Percentiles rank a stretch among this genome's conserved stretches.
Conservation (phyloP, 2,888 invertebrate genomes). For the Ochlodes sylvanus region DNA sequence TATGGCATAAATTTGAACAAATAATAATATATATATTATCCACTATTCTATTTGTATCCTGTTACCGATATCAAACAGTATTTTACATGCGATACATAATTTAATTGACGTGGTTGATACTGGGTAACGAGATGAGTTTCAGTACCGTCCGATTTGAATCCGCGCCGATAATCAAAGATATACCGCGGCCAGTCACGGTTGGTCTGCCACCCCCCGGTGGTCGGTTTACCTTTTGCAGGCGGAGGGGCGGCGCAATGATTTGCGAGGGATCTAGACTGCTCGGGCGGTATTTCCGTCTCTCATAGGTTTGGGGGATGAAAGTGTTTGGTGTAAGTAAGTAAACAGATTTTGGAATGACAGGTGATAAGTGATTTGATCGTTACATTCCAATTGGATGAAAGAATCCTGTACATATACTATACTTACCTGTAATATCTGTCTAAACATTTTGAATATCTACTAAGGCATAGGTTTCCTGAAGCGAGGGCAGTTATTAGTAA, state of each 20-base stretch:
- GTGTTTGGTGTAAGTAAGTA: conserved; percentile 48
- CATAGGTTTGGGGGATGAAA: conserved; percentile 54
- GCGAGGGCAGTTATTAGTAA: no score
- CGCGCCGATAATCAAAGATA: conserved; percentile 63
- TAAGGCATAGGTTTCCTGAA: no score
- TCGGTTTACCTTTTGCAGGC: conserved; percentile 25
- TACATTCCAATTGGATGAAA: no score
- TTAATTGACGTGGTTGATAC: conserved; percentile 49
- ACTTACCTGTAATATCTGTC: no score
- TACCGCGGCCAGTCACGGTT: conserved; percentile 45
- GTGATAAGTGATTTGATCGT: no score
- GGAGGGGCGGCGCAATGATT: conserved; percentile 56
- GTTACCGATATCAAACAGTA: conserved; percentile 9
- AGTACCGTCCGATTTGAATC: conserved; percentile 52
- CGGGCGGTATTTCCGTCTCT: conserved; percentile 65
- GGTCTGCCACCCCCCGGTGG: conserved; percentile 42
- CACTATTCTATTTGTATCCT: no score
- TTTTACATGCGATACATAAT: conserved; percentile 42
- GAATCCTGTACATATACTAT: no score
- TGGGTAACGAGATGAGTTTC: conserved; percentile 52
- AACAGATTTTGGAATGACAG: background rate
- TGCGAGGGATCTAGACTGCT: conserved; percentile 55
- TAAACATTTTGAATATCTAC: no score
- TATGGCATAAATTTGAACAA: no score
- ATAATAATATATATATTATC: no score